Evolutionary conservation across 1,140 invertebrate species (phyloP).

Genomic region (Pseudomyrmex cubaensis): DNA sequence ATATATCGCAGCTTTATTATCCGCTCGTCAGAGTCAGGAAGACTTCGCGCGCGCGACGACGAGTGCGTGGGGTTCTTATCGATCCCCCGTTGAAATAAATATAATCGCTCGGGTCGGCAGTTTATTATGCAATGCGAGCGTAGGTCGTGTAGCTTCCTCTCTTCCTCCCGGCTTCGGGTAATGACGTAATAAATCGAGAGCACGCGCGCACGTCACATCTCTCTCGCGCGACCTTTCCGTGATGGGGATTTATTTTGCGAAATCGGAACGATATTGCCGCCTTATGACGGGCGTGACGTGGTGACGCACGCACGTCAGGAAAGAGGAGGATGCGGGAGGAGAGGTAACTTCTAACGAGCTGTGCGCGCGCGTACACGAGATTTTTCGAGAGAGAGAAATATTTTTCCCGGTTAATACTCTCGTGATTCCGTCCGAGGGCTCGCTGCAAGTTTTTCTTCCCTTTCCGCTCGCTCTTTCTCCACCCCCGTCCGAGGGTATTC

Average conservation of each 20-base stretch:
- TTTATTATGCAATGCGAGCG: conserved; percentile 12
- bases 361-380: conserved; percentile 27
- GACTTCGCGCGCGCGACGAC: neutral
- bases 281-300: neutral
- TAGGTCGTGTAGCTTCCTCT: neutral
- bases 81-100: neutral
- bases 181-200: conserved; percentile 19
- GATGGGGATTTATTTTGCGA: conserved; percentile 20
- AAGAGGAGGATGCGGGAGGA: neutral
- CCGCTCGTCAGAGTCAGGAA: neutral
- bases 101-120: conserved; percentile 11
- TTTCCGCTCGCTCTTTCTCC: no score
- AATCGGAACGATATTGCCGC: conserved; percentile 3
- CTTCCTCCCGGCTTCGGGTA: neutral
- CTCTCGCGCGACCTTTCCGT: conserved; percentile 13
- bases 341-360: conserved; percentile 49
- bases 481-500: conserved; percentile 10
- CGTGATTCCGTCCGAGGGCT: conserved; percentile 13
- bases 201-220: neutral
- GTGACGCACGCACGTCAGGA: neutral
- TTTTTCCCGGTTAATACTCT: conserved; percentile 49
- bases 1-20: conserved; percentile 3
- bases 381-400: conserved; percentile 38
- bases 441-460: neutral
- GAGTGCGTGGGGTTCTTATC: neutral